Evolutionary conservation across 2,797 vertebrate species (phyloP).

Genomic region (Hyperoplus immaculatus): DNA sequence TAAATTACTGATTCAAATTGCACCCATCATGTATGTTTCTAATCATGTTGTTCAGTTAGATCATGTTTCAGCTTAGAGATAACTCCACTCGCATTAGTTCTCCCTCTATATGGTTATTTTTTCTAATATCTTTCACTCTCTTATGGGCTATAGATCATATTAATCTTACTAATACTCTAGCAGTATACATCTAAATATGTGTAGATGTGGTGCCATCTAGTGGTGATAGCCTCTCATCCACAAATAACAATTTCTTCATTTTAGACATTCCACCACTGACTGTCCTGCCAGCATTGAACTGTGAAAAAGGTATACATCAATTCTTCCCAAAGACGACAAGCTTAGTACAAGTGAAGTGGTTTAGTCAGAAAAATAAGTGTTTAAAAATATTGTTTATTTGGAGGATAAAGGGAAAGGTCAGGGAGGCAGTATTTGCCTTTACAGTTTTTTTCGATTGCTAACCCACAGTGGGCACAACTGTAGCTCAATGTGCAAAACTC

Average conservation of each 20-base stretch:
- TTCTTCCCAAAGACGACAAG: neutral
- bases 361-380: too few species aligned
- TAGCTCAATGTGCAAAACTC: too few species aligned
- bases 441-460: neutral
- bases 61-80: too few species aligned
- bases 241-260: neutral
- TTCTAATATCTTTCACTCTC: neutral
- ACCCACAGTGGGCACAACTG: too few species aligned
- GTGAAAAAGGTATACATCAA: neutral
- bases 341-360: too few species aligned
- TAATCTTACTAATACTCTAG: neutral
- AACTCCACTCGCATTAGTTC: too few species aligned
- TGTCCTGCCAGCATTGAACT: neutral
- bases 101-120: neutral
- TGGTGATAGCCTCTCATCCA: slow-evolving; percentile 22
- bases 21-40: neutral
- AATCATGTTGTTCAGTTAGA: neutral
- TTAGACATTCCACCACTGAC: neutral
- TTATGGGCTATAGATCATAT: neutral
- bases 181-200: neutral
- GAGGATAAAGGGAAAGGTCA: neutral
- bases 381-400: slow-evolving; percentile 32
- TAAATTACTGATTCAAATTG: neutral
- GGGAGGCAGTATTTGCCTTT: neutral
- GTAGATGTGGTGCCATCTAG: slow-evolving; percentile 48